A percentile compares a stretch with the other conserved stretches of the same genome.
Conservation (phyloP, 2,797 vertebrate genomes). For the Eleutherodactylus coqui region DNA sequence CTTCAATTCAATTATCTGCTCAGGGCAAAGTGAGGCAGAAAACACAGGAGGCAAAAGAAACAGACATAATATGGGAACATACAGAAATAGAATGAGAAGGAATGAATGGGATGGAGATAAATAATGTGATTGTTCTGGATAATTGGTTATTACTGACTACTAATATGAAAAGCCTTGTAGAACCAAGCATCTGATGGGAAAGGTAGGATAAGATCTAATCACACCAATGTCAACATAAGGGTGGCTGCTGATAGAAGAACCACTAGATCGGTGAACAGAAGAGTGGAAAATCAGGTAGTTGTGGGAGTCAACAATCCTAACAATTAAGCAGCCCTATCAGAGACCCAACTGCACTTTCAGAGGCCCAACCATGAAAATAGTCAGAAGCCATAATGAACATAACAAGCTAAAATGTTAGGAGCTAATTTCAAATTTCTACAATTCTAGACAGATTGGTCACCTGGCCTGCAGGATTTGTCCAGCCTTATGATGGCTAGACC, state of each 20-base stretch:
- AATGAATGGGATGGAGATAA: neutral
- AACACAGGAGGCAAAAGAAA: conserved; percentile 6
- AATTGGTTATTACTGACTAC: too few relatives aligned
- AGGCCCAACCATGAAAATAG: too few relatives aligned
- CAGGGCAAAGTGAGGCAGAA: neutral
- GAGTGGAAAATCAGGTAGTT: neutral
- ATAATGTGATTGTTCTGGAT: neutral
- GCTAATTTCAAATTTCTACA: neutral
- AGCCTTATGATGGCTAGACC: too few relatives aligned
- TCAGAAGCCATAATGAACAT: too few relatives aligned
- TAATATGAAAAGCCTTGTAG: neutral
- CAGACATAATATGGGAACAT: neutral
- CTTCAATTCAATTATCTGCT: conserved; percentile 59
- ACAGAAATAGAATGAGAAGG: neutral
- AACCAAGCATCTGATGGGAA: too few relatives aligned
- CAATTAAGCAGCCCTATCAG: too few relatives aligned
- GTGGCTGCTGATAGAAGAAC: neutral
- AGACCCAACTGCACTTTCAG: too few relatives aligned
- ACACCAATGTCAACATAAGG: neutral
- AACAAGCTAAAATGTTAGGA: too few relatives aligned
- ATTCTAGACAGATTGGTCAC: neutral
- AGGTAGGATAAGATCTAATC: conserved; percentile 51
- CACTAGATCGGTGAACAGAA: neutral
- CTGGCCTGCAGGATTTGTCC: too few relatives aligned
- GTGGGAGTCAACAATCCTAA: neutral